Evolutionary conservation across 1,140 invertebrate species (phyloP), one percentile per base, ranked within the genome.

Genomic region (Teleopsis dalmanni): DNA sequence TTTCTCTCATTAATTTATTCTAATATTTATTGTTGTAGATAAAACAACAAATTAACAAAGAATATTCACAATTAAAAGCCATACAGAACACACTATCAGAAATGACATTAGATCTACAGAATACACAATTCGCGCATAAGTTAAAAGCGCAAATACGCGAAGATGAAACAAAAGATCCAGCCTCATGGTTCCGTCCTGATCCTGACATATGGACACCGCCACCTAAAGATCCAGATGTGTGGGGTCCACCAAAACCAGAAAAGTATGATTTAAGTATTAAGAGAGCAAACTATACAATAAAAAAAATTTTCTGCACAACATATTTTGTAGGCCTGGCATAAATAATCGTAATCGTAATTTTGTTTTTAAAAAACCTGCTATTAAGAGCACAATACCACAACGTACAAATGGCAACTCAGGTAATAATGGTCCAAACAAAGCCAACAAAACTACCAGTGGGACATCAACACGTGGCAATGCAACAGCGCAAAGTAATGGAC

Each of bases 61-160:
- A 98, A 72, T 94, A 91, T 72, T 88, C 95, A 62, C 84, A 90
- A 68, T 81, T 98, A 1, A 95, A 93, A 73, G 82, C 84, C 38
- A 81, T 87, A 23, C 83, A 80, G 53, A 80, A 76, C 47, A 84
- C 83, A 9, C 70, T 93, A 47, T 75, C 59, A 44, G 68, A 70
- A 27, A 70, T 71, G 40, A 69, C 67, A 13, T 48, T 71, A 26
- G 67, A 70, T 55, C 55, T 71, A 46, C 65, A 70, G 41, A 60
- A 43, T 34, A 60, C 58, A 16, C 62, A 59, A 41, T 64, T 66
- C 38, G 56, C 60, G 23, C 57, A 59, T 22, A 66, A 62, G 35
- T 51, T 69, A 35, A 59, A 56, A 16, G 36, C 56, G 10, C 59
- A 62, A 50, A 54, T 55, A 2, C 60, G 53, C 40, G 67, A 69